Evolutionary conservation across 2,113 vertebrate genomes (phyloP), one percentile per base, ranked within the genome.

Genomic region (Sardina pilchardus): DNA sequence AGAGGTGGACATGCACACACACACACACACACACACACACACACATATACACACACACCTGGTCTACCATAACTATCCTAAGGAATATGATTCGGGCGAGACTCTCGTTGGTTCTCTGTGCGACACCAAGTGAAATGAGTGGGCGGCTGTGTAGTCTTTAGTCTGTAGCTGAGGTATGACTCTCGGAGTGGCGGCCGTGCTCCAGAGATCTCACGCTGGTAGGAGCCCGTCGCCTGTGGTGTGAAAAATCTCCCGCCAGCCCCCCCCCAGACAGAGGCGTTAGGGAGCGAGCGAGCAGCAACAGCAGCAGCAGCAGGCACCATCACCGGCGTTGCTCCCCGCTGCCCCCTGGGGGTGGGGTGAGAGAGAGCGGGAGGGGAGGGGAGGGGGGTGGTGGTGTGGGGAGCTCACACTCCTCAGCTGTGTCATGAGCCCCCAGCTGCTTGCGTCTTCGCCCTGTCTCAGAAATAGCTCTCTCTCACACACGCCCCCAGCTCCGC

Each of bases 341-440:
- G 26, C 30, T 78, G 4, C 67, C 67, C 67, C 71, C 30, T 17
- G 34, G 34, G n/a, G 71, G 30, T 5, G 71, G 71, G 2, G 3
- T 10, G 30, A 34, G 3, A 34, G 26, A n/a, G n/a, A n/a, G n/a
- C n/a, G n/a, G n/a, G n/a, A n/a, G n/a, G n/a, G n/a, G n/a, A n/a
- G n/a, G n/a, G n/a, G n/a, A n/a, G n/a, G n/a, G 12, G 4, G 30
- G 67, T 9, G 19, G 26, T 1, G 36, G 67, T 34, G n/a, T 67
- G 63, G 39, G 39, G 39, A 10, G 14, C 63, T 34, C 86, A 43
- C 63, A 26, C 81, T 85, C 85, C 82, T 80, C 87, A 91, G 21
- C 90, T 92, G 91, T 93, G 94, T 94, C 92, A 92, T 89, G 91
- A 92, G 92, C 93, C 92, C 88, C 89, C 85, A 94, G 94, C 92